Percentiles rank a stretch among this genome's conserved stretches.
Evolutionary conservation across 2,113 vertebrate genomes (phyloP).

Genomic region (Elgaria multicarinata): DNA sequence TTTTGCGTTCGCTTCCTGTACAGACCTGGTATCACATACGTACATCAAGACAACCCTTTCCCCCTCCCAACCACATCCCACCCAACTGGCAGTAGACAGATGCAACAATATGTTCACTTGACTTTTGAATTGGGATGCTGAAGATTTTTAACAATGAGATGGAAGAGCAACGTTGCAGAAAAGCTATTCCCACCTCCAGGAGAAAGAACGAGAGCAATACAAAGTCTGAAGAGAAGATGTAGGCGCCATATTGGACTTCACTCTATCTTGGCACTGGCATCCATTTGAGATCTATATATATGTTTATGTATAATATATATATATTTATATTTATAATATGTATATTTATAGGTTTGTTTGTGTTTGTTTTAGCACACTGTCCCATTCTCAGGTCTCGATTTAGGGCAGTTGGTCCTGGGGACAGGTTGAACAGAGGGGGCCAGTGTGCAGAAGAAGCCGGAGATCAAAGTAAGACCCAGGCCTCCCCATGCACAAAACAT

Average conservation of each 20-base stretch:
- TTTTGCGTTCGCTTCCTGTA: constrained; percentile 25
- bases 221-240: constrained; percentile 73
- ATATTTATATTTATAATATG: constrained; percentile 67
- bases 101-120: constrained; percentile 44
- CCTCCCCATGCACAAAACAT: constrained; percentile 99
- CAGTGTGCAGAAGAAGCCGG: constrained; percentile 98
- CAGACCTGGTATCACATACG: constrained; percentile 58
- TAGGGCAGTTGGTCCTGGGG: constrained; percentile 94
- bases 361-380: constrained; percentile 90
- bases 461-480: constrained; percentile 94
- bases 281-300: constrained; percentile 76
- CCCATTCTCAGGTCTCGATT: constrained; percentile 96
- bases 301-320: constrained; percentile 63
- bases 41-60: constrained; percentile 7
- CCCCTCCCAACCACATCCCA: constrained; percentile 51
- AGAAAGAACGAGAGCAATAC: constrained; percentile 71
- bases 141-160: constrained; percentile 65
- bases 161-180: constrained; percentile 73
- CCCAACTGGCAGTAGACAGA: constrained; percentile 52
- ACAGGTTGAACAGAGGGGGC: constrained; percentile 96
- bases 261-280: constrained; percentile 78
- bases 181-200: constrained; percentile 65
- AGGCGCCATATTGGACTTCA: constrained; percentile 71
- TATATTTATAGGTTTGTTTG: constrained; percentile 31
- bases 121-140: constrained; percentile 70